phyloP scores from a whole-genome alignment of 2,888 invertebrate species.

The Trissonchulus sp. region DNA sequence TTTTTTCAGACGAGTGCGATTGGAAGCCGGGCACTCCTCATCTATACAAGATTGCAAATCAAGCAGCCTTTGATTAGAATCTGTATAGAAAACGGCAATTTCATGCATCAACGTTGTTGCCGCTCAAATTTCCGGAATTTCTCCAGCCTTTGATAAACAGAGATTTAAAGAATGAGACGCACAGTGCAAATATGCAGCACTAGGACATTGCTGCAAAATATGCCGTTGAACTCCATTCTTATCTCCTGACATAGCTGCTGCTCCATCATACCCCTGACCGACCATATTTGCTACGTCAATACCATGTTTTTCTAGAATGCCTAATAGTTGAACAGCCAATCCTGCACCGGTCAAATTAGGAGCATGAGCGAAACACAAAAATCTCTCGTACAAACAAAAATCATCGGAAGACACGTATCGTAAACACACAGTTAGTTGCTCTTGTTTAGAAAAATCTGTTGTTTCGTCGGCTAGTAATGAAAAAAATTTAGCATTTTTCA shows the following conservation, averaged over 20 bases:
- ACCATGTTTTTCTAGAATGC: too few species aligned
- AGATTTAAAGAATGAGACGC: slow-evolving; percentile 23
- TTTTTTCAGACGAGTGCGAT: neutral
- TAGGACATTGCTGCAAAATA: neutral
- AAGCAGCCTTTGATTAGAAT: slow-evolving; percentile 1
- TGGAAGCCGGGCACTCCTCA: neutral
- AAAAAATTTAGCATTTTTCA: too few species aligned
- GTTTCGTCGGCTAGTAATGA: too few species aligned
- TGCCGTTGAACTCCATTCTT: neutral
- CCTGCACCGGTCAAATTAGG: too few species aligned
- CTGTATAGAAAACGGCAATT: neutral
- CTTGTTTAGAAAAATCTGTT: too few species aligned
- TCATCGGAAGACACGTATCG: too few species aligned
- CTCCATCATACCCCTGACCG: neutral
- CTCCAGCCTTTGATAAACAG: neutral
- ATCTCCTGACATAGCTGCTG: slow-evolving; percentile 8
- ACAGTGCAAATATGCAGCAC: slow-evolving; percentile 7
- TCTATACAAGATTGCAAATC: neutral
- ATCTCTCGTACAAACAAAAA: too few species aligned
- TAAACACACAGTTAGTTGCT: too few species aligned
- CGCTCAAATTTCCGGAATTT: neutral
- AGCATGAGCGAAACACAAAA: too few species aligned
- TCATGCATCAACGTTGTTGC: neutral
- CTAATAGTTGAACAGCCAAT: too few species aligned
- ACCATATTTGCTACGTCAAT: neutral